Conservation (phyloP, 2,113 vertebrate species). For the Microcebus lehilahytsara region DNA sequence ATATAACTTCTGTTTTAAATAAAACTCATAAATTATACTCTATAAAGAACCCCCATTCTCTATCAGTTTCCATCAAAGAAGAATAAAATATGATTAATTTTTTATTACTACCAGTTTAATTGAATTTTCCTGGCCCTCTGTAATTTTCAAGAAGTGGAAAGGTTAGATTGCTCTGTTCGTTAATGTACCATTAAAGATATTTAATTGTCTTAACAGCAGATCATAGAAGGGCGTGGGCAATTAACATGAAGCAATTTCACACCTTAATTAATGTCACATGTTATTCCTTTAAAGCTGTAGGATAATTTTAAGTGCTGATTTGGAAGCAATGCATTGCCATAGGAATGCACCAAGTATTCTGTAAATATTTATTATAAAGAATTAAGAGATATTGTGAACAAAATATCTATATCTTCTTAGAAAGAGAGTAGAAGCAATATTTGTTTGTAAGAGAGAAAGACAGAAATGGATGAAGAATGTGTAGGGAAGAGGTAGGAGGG, state of each 20-base stretch:
- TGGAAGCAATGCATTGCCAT: slow-evolving; percentile 26
- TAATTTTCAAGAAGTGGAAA: slow-evolving; percentile 58
- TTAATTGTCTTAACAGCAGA: slow-evolving; percentile 78
- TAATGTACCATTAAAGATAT: slow-evolving; percentile 65
- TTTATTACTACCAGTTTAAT: slow-evolving; percentile 45
- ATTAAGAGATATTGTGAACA: slow-evolving; percentile 1
- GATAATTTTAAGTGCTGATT: slow-evolving; percentile 57
- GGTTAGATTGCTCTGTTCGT: slow-evolving; percentile 49
- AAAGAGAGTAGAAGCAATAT: slow-evolving; percentile 22
- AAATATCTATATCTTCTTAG: slow-evolving; percentile 35
- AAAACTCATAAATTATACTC: background rate
- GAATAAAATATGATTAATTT: slow-evolving; percentile 48
- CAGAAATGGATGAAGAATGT: background rate
- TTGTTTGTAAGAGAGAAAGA: background rate
- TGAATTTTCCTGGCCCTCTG: slow-evolving; percentile 3
- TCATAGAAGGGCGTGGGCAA: slow-evolving; percentile 66
- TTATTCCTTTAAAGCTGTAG: background rate
- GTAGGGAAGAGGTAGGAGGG: background rate
- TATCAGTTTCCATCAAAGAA: slow-evolving; percentile 19
- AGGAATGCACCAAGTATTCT: background rate
- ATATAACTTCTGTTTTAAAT: background rate
- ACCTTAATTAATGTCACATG: slow-evolving; percentile 75
- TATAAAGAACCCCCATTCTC: background rate
- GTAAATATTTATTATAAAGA: slow-evolving; percentile 35
- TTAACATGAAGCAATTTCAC: slow-evolving; percentile 77